Evolutionary conservation across 2,888 invertebrate species (phyloP), one percentile per base, ranked within the genome.

Genomic region (Limenitis camilla): DNA sequence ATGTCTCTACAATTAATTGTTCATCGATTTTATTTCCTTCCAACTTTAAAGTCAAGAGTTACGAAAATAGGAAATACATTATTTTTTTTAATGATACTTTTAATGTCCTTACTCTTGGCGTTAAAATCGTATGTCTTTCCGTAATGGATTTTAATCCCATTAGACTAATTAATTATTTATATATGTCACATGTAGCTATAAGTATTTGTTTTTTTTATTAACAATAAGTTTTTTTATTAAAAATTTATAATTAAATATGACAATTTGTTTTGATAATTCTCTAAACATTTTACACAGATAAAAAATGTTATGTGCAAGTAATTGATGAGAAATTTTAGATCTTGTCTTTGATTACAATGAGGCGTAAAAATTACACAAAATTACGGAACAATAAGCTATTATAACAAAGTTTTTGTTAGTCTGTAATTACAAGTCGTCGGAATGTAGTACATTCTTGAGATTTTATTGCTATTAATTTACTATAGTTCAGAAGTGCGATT

Each of bases 341-440:
- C 30, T 50, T 56, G 51, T 56, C 48, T 36, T 10, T 41, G 49
- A 43, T 41, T 31, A 36, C 28, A 35, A 45, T 42, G 44, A 33
- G 32, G 30, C 28, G 35, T 43, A 46, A 38, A 57, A 55, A 53
- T 53, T 48, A 53, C 53, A 49, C 40, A 33, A 39, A 40, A 36
- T 53, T 35, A 55, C 41, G 49, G 55, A 57, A 57, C 57, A 57
- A 57, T 55, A 49, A 42, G 40, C 49, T 47, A 52, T 52, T 57
- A 57, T 47, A 45, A 35, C 27, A 41, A 52, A 51, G 39, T 56
- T 56, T 56, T 56, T 54, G 54, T 52, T 51, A 41, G 45, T 54
- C 40, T 48, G 30, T 56, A 52, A 44, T 49, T 48, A 36, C 47
- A 48, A 53, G 33, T 51, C 38, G 49, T 49, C 44, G 36, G 38